Conservation (phyloP, 2,797 vertebrate genomes). For the Micromesistius poutassou region DNA sequence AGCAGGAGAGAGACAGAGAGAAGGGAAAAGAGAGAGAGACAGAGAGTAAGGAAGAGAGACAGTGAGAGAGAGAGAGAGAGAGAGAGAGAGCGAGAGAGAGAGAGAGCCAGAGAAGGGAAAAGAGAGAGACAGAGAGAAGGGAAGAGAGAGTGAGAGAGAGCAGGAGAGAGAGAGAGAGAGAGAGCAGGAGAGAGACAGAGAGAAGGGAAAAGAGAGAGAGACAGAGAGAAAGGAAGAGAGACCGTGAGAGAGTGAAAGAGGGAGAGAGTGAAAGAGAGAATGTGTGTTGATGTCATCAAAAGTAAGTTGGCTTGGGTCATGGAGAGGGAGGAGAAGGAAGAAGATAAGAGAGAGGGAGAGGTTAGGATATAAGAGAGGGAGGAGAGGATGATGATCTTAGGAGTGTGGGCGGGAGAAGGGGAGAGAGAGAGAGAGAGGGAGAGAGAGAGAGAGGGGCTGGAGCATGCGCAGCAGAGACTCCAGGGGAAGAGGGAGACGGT, state of each 20-base stretch:
- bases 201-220: background rate
- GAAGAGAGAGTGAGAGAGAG: slow-evolving; percentile 4
- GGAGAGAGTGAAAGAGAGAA: background rate
- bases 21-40: background rate
- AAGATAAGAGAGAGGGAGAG: slow-evolving; percentile 2
- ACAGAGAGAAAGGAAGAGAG: background rate
- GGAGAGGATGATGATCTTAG: slow-evolving; percentile 27
- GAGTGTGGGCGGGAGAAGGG: slow-evolving; percentile 26
- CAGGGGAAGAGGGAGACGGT: slow-evolving; percentile 19
- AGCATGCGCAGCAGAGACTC: background rate
- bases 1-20: background rate
- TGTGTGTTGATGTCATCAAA: no score
- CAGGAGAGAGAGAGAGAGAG: no score
- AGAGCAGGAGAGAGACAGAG: background rate
- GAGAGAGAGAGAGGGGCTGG: slow-evolving; percentile 33
- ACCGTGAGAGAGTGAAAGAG: background rate
- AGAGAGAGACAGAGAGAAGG: background rate
- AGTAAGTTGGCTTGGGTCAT: no score
- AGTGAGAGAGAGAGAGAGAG: slow-evolving; percentile 3
- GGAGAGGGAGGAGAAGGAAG: background rate
- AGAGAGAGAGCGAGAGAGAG: background rate
- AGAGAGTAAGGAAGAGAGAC: background rate
- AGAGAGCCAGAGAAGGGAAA: background rate
- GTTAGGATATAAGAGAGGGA: slow-evolving; percentile 16
- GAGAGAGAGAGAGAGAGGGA: slow-evolving; percentile 20